Evolutionary conservation across 2,113 vertebrate genomes (phyloP).

Genomic region (Halcyon malimbica): DNA sequence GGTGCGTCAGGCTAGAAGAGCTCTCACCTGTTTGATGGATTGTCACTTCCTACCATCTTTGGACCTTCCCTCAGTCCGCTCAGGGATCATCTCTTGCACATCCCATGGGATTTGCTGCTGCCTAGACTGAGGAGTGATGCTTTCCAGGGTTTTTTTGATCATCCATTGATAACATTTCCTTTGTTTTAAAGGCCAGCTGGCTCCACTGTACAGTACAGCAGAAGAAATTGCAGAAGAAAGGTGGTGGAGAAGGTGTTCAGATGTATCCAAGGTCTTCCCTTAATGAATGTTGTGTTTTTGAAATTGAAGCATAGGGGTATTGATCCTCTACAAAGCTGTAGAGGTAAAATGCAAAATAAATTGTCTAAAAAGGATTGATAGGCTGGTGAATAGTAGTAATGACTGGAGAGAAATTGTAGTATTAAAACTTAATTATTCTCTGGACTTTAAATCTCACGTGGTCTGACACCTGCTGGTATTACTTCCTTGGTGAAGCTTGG

Average conservation of each 20-base stretch:
- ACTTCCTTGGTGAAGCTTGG: neutral
- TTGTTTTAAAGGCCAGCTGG: neutral
- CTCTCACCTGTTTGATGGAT: neutral
- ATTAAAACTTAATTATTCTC: conserved; percentile 8
- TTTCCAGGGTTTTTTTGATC: neutral
- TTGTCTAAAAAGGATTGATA: neutral
- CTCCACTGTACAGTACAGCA: neutral
- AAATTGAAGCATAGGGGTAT: neutral
- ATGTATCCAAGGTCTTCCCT: fast-evolving
- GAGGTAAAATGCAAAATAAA: neutral
- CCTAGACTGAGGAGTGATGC: neutral
- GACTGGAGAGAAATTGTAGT: neutral
- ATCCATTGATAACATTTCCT: neutral
- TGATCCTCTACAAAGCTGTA: neutral
- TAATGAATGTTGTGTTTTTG: neutral
- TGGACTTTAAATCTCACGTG: neutral
- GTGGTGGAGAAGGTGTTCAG: neutral
- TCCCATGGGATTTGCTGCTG: neutral
- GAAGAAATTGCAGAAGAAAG: neutral
- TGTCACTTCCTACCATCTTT: neutral
- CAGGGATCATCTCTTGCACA: neutral
- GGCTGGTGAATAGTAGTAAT: neutral
- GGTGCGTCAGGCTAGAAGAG: neutral
- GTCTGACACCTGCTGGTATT: neutral
- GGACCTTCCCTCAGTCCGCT: neutral